A percentile compares a stretch with the other conserved stretches of the same genome.
These are phyloP conservation scores for Tiphia femorata DNA, from an alignment of 2,888 invertebrate genomes.

Conservation along the genomic window DNA sequence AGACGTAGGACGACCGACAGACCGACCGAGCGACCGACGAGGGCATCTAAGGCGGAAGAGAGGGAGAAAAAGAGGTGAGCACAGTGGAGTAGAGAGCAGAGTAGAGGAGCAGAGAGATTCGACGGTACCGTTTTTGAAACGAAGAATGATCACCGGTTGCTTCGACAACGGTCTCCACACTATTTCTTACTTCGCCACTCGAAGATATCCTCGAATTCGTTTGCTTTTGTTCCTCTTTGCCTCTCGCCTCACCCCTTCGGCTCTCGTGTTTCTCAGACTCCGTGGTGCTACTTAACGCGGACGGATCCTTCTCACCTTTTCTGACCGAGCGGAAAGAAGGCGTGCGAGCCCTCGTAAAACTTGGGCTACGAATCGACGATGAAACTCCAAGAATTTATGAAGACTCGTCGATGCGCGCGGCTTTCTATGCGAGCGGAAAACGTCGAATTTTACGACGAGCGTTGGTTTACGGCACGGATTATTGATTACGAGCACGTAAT, in stretches of 20 bases:
- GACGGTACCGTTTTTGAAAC: conserved; percentile 29
- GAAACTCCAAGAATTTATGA: background rate
- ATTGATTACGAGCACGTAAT: background rate
- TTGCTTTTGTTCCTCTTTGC: background rate
- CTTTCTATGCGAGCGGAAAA: background rate
- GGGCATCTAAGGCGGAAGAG: conserved; percentile 1
- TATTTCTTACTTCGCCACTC: conserved; percentile 10
- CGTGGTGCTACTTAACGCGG: background rate
- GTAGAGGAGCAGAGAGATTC: conserved; percentile 8
- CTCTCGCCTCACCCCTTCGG: background rate
- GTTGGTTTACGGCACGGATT: background rate
- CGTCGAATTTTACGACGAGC: background rate
- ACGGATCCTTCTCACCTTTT: too few species aligned
- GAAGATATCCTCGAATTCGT: background rate
- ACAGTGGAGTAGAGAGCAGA: background rate
- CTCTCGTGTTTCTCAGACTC: background rate
- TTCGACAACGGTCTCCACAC: conserved; percentile 8
- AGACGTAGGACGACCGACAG: too few species aligned
- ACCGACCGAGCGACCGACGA: background rate
- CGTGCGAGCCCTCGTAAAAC: background rate
- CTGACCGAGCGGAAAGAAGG: too few species aligned
- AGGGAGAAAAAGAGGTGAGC: background rate
- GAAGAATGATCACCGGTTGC: conserved; percentile 34
- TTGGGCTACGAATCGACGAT: background rate
- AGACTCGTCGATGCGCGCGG: background rate